These are phyloP conservation scores for Trichosurus vulpecula DNA, from an alignment of 2,797 vertebrate species.

Conservation along the genomic window DNA sequence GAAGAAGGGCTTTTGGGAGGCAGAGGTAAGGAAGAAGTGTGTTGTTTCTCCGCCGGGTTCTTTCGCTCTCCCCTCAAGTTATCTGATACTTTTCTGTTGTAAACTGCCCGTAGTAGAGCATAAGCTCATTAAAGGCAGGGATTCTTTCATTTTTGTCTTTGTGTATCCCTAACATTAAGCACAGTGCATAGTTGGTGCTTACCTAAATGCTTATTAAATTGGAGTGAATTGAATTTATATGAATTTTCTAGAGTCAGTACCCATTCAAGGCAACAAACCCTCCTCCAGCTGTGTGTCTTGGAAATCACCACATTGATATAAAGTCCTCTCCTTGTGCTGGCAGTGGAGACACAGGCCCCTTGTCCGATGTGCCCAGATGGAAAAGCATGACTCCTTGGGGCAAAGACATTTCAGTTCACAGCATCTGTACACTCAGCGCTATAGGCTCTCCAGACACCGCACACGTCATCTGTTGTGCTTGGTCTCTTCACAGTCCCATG, in stretches of 20 bases:
- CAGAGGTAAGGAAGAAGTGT: too few relatives aligned
- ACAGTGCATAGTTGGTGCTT: neutral
- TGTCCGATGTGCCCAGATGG: neutral
- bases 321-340: neutral
- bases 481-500: neutral
- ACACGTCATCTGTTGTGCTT: neutral
- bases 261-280: neutral
- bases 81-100: neutral
- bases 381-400: too few relatives aligned
- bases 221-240: neutral
- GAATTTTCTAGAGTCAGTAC: neutral
- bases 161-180: neutral
- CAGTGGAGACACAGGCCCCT: neutral
- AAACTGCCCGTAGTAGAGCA: neutral
- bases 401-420: neutral
- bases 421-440: neutral
- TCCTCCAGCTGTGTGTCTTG: neutral
- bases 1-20: too few relatives aligned
- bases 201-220: constrained; percentile 8
- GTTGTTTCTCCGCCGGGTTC: too few relatives aligned
- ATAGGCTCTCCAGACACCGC: neutral
- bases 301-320: neutral
- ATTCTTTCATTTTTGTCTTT: neutral
- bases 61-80: too few relatives aligned
- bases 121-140: neutral